Base-by-base conservation (phyloP, 2,797 vertebrate species). In the Sebastes ruberrimus region DNA sequence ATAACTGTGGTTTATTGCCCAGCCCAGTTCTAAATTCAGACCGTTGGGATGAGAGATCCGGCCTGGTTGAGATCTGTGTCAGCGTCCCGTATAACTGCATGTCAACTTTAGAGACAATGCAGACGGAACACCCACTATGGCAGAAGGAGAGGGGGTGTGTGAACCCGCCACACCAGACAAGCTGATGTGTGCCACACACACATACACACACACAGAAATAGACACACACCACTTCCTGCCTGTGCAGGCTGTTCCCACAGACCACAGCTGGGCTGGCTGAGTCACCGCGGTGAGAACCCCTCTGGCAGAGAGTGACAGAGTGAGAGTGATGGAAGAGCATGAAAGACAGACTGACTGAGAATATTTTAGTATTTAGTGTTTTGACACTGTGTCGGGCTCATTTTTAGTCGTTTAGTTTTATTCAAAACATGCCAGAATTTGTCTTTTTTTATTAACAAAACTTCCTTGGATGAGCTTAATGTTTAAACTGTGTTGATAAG, bases 251-350 rank as follows among this genome's bases (percentile, higher is more conserved):
- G 74, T 86, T 93, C 86, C 80, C 82, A 87, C 83, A 88, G 76
- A 88, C 87, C 88, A 74, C 77, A 88, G 73, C 87, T 74, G 85
- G 82, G 74, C 42, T 55, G 86, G 71, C 76, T 77, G 85, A 90
- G 81, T 87, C 85, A 85, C 79, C 1, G 79, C 71, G 88, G 88
- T 65, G 75, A 69, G 77, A 86, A 68, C 7, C 56, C 70, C 75
- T 61, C 63, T 25, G 74, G 61, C 23, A 57, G 18, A 33, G 2
- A 9, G 46, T 38, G 49, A 5, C 10, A 27, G 5, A 38, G 16
- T n/a, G 18, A 38, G 20, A 46, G 16, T 46, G 42, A 18, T 18
- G 42, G 42, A 46, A 18, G 42, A 46, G 42, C 42, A 57, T 4
- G 16, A 59, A 16, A 23, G 57, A 56, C 14, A 32, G 8, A 32